phyloP scores from a whole-genome alignment of 2,113 vertebrate genomes.

The Menura novaehollandiae region DNA sequence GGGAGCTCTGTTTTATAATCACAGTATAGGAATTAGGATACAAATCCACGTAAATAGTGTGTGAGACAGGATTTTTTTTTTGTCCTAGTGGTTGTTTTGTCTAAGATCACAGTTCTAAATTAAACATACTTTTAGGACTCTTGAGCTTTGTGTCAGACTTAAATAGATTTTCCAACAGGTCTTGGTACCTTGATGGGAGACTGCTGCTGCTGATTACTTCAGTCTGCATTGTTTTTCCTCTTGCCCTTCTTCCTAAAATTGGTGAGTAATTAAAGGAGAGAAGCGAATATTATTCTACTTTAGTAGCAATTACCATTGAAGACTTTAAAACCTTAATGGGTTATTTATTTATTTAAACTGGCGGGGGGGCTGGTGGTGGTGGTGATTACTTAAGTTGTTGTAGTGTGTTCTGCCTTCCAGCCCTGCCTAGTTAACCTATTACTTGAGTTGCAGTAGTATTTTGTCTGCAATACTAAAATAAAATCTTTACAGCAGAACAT shows the following conservation, averaged over 20 bases:
- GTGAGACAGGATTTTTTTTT: background rate
- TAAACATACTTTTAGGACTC: background rate
- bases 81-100: background rate
- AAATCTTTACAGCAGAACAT: constrained; percentile 81
- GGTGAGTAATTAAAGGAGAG: constrained; percentile 78
- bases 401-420: constrained; percentile 64
- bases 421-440: constrained; percentile 76
- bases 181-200: constrained; percentile 88
- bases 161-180: constrained; percentile 60
- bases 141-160: background rate
- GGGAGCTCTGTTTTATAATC: background rate
- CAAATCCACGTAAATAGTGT: background rate
- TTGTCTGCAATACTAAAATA: constrained; percentile 80
- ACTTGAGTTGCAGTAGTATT: constrained; percentile 77
- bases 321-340: constrained; percentile 59
- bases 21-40: background rate
- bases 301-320: constrained; percentile 56
- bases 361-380: constrained; percentile 39
- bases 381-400: constrained; percentile 56
- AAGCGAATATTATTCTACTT: constrained; percentile 41
- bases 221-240: constrained; percentile 84
- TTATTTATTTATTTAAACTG: constrained; percentile 63
- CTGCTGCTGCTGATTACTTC: constrained; percentile 82
- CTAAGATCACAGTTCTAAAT: background rate
- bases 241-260: constrained; percentile 89